Conservation (phyloP, 1,140 invertebrate species). For the Tigriopus japonicus region DNA sequence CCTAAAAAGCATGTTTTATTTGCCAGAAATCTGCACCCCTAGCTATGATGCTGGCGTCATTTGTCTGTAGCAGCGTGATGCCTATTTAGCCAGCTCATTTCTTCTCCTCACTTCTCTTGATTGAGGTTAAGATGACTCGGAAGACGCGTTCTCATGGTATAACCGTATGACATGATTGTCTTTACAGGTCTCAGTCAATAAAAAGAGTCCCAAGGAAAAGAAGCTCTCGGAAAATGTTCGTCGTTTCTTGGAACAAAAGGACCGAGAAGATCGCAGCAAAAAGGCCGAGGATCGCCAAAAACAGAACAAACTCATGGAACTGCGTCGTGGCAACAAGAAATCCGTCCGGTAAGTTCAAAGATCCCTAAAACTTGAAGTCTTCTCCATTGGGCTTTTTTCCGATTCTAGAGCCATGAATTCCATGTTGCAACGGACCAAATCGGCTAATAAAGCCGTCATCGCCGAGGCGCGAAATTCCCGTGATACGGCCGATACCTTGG, state of each 20-base stretch:
- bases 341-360: background rate
- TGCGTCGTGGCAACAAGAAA: background rate
- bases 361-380: too few species aligned
- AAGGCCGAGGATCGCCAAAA: background rate
- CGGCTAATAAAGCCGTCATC: slow-evolving; percentile 1
- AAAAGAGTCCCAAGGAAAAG: slow-evolving; percentile 6
- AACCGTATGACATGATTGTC: too few species aligned
- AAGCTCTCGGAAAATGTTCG: slow-evolving; percentile 1
- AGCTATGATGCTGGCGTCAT: too few species aligned
- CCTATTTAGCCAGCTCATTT: too few species aligned
- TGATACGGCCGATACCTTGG: background rate
- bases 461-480: background rate
- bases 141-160: too few species aligned
- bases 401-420: background rate
- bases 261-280: background rate
- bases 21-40: too few species aligned
- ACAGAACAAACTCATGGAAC: background rate
- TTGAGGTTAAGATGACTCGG: too few species aligned
- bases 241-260: slow-evolving; percentile 2
- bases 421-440: background rate
- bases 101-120: too few species aligned
- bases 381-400: too few species aligned
- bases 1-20: too few species aligned
- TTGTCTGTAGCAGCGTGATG: too few species aligned
- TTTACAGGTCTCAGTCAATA: background rate